These are phyloP conservation scores for Protodeltote pygarga DNA, from an alignment of 2,888 invertebrate genomes.

Conservation along the genomic window DNA sequence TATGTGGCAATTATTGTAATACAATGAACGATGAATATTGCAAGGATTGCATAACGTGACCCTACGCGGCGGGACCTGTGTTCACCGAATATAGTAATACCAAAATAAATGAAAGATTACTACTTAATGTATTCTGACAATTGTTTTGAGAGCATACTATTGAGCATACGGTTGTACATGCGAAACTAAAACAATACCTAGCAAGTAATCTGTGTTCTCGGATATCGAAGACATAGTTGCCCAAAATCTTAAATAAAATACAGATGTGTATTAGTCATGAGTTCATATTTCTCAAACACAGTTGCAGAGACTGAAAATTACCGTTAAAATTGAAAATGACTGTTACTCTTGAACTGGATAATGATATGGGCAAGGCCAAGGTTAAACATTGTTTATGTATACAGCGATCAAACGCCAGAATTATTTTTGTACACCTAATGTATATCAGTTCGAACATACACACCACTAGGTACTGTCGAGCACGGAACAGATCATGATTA, in stretches of 20 bases:
- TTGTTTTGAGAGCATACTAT: too few species aligned
- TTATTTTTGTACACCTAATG: conserved; percentile 45
- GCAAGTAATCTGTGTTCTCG: not conserved
- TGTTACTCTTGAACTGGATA: conserved; percentile 41
- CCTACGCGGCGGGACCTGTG: conserved; percentile 51
- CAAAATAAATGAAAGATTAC: conserved; percentile 42
- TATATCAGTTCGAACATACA: conserved; percentile 31
- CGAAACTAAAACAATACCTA: not conserved
- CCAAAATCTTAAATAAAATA: not conserved
- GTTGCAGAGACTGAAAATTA: conserved; percentile 16
- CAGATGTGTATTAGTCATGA: not conserved
- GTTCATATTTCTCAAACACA: conserved; percentile 13
- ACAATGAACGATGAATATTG: conserved; percentile 80
- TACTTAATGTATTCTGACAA: conserved; percentile 35
- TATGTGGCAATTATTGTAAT: conserved; percentile 79
- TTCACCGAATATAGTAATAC: conserved; percentile 51
- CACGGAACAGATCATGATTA: conserved; percentile 22
- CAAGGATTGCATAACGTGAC: conserved; percentile 66
- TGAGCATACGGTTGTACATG: conserved; percentile 1
- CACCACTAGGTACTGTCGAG: conserved; percentile 3
- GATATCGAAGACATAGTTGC: not conserved
- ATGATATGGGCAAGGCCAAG: conserved; percentile 58
- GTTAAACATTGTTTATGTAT: conserved; percentile 51
- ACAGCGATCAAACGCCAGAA: conserved; percentile 53
- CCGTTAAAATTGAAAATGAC: conserved; percentile 27